Evolutionary conservation across 1,140 invertebrate species (phyloP).

Genomic region (Alviniconcha marisindica): DNA sequence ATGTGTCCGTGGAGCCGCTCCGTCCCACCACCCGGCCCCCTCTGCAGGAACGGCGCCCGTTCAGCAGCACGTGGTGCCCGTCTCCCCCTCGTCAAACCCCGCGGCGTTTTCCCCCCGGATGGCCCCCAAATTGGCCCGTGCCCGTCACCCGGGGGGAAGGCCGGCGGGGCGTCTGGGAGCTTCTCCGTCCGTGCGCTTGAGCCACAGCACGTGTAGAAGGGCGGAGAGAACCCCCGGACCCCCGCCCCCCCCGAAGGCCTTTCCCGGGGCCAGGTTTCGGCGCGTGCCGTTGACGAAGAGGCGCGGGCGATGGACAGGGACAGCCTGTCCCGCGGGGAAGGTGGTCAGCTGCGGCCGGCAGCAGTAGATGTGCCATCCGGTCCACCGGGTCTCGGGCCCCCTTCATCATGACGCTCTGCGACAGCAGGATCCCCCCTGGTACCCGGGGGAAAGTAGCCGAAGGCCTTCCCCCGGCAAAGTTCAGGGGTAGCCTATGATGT

Average conservation of each 20-base stretch:
- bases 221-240: background rate
- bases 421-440: constrained; percentile 39
- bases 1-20: constrained; percentile 57
- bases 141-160: background rate
- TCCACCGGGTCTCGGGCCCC: background rate
- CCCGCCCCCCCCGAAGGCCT: background rate
- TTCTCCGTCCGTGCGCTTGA: background rate
- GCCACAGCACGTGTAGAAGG: constrained; percentile 26
- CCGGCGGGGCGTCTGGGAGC: background rate
- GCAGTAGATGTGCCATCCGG: constrained; percentile 2
- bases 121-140: constrained; percentile 5
- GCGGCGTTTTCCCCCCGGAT: background rate
- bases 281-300: constrained; percentile 5
- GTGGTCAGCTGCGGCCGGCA: constrained; percentile 29
- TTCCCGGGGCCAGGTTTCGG: background rate
- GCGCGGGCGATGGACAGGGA: constrained; percentile 11
- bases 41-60: too few relatives aligned
- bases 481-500: constrained; percentile 45
- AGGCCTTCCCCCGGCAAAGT: constrained; percentile 21
- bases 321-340: constrained; percentile 35
- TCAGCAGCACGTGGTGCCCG: background rate
- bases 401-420: constrained; percentile 31
- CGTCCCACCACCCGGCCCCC: constrained; percentile 46
- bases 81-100: background rate
- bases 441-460: constrained; percentile 25